Percentiles rank a stretch among this genome's conserved stretches.
Evolutionary conservation across 2,797 vertebrate genomes (phyloP).

Genomic region (Hephaestus fuliginosus): DNA sequence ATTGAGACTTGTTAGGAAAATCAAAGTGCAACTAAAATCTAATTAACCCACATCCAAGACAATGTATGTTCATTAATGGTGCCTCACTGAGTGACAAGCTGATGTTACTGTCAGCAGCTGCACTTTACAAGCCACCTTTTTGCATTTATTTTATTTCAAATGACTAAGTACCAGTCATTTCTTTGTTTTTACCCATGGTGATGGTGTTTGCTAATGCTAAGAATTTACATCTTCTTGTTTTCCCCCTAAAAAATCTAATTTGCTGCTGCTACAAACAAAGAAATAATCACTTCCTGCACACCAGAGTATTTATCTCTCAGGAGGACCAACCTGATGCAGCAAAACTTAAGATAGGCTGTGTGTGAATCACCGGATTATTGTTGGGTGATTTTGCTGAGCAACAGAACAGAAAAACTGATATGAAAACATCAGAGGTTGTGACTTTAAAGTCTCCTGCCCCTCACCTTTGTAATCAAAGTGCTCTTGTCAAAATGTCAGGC

Average conservation of each 20-base stretch:
- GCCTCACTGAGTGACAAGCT: neutral
- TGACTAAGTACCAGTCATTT: neutral
- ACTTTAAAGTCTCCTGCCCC: constrained; percentile 9
- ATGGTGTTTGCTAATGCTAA: neutral
- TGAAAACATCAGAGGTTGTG: constrained; percentile 12
- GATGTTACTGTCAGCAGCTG: neutral
- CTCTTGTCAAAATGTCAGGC: constrained; percentile 51
- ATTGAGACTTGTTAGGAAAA: neutral
- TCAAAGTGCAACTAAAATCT: neutral
- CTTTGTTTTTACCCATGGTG: neutral
- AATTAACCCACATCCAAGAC: neutral
- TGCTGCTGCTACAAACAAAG: neutral
- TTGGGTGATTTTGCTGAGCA: neutral
- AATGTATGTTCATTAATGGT: neutral
- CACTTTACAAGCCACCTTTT: neutral
- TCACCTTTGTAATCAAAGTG: constrained; percentile 38
- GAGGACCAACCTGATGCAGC: neutral
- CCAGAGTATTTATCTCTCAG: neutral
- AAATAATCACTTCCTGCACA: neutral
- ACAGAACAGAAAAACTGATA: constrained; percentile 2
- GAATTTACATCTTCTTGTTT: neutral
- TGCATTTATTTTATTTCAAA: neutral
- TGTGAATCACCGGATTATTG: neutral
- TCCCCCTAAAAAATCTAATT: neutral
- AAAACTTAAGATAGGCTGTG: neutral